These are phyloP conservation scores for Chromobotia macracanthus DNA, from an alignment of 2,797 vertebrate genomes.

Conservation along the genomic window DNA sequence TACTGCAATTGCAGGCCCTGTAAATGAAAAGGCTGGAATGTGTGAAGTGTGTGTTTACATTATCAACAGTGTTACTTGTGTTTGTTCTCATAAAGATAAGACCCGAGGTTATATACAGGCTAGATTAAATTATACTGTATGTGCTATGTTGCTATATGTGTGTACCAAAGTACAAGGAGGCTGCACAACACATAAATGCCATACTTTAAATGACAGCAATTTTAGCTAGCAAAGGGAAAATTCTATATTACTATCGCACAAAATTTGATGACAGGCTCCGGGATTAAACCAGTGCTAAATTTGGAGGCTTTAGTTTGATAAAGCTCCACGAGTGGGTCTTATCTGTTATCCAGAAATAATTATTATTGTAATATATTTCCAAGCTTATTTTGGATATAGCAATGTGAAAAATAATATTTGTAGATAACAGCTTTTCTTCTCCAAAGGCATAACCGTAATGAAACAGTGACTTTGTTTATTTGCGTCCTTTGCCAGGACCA, in stretches of 20 bases:
- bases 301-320: not conserved
- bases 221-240: not conserved
- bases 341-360: not conserved
- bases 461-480: slow-evolving; percentile 20
- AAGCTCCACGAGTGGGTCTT: not conserved
- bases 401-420: slow-evolving; percentile 12
- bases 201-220: not conserved
- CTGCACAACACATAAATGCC: no score
- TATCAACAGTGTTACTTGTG: no score
- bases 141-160: no score
- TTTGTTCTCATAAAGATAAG: no score
- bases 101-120: no score
- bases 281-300: not conserved
- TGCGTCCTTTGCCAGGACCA: slow-evolving; percentile 28
- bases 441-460: slow-evolving; percentile 20
- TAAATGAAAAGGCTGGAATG: no score
- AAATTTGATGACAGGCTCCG: not conserved
- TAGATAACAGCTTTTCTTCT: slow-evolving; percentile 11
- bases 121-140: no score
- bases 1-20: no score
- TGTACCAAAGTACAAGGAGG: no score
- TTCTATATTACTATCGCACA: not conserved
- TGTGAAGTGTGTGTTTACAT: no score
- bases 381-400: not conserved
- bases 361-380: not conserved